Base-by-base conservation (phyloP, 2,113 vertebrate genomes). In the Oxygymnocypris stewartii region DNA sequence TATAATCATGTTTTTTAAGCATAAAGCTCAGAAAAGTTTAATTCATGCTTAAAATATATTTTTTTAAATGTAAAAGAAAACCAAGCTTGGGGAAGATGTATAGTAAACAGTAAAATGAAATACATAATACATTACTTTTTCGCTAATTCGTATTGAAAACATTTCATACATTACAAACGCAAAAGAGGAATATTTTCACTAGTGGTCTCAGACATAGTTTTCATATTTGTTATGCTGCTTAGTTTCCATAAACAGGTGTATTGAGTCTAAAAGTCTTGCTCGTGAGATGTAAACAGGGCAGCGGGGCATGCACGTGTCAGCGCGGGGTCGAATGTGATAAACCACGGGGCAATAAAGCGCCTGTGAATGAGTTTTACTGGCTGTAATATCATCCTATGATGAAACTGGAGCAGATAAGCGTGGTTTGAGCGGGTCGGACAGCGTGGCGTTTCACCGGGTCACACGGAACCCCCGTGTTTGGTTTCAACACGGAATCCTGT, bases 391-490 rank as follows among this genome's bases (percentile, higher is more conserved):
- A 84, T 37, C 89, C 89, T 59, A 4, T 86, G 75, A 76, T 80
- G 84, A 89, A 94, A 93, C 89, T 91, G 88, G 78, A 89, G 79
- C 57, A 86, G 67, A 85, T 84, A 40, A 79, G 47, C 75, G 12
- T 74, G 59, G 23, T 14, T 23, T 42, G 35, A 61, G 14, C 61
- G 13, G 44, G 16, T 83, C 61, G 23, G 71, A 59, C 90, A 87
- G 91, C 90, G 90, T 94, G 90, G 88, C 91, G 85, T 81, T 86
- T 86, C 89, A 83, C 89, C 35, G 80, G 84, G 87, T 91, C 88
- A 91, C 92, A 85, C 89, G 89, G 92, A 93, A 91, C 42, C 88
- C 86, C 51, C 4, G 1, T 94, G 92, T 94, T 88, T 94, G 93
- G 90, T 81, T 89, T 82, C 81, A 87, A 90, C 37, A 89, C 49